Evolutionary conservation across 2,797 vertebrate species (phyloP), one percentile per base, ranked within the genome.

Genomic region (Anisognathus igniventris): DNA sequence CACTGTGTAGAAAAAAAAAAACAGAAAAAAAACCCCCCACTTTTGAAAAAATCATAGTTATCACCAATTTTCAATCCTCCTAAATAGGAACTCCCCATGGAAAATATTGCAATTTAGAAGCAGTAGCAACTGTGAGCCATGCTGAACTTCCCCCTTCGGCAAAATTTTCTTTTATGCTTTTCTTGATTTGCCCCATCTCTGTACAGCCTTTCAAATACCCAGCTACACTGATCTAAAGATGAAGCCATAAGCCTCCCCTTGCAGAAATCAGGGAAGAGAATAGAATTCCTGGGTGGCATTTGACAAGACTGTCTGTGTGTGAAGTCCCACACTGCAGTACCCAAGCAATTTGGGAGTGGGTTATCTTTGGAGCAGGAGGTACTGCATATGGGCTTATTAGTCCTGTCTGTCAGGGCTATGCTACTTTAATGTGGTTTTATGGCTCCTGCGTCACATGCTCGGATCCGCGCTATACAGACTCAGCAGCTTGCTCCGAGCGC

Each of bases 301-400:
- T 93, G 79, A 93, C 81, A 93, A 95, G 86, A 65, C 78, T 91
- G 57, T 58, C 80, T 93, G 78, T 50, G 66, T 75, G 78, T 88
- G 81, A 95, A 96, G 94, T 92, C 87, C 89, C 79, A 77, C 65
- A 50, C 24, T 35, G 72, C 91, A 64, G 87, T 87, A 93, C 92
- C 81, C 79, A 89, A 94, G 89, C 78, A 93, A 93, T 96, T 94
- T 95, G 89, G 78, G 81, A 96, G 81, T 65, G 91, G 95, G 89
- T 89, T 92, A 88, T 93, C 92, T 92, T 77, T 88, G 91, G 87
- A 96, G 92, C 81, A 95, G 96, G 91, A 95, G 94, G 85, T 53
- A 86, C 78, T 83, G 81, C 94, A 86, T 94, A 96, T 90, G 91
- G 94, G 89, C 81, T 94, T 94, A 94, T 95, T 96, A 96, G 92